A percentile compares a stretch with the other conserved stretches of the same genome.
These are phyloP conservation scores for Drosophila picticornis DNA, from an alignment of 2,888 invertebrate species.

Conservation along the genomic window DNA sequence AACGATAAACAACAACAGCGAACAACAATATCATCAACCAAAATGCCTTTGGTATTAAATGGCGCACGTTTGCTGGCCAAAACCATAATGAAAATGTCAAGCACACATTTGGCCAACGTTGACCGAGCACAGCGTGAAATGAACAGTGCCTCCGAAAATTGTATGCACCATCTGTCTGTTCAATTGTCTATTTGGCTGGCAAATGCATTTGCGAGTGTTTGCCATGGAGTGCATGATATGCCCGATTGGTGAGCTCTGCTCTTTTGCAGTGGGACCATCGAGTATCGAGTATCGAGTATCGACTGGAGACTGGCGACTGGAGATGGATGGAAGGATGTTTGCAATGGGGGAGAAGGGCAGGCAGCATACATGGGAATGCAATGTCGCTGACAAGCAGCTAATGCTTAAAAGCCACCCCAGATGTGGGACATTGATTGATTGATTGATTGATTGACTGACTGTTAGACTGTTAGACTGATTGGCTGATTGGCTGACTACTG, in stretches of 20 bases:
- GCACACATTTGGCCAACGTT: conserved; percentile 74
- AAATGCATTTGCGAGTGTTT: conserved; percentile 44
- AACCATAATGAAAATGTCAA: conserved; percentile 79
- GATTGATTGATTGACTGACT: conserved; percentile 19
- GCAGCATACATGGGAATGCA: conserved; percentile 10
- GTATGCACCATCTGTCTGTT: conserved; percentile 10
- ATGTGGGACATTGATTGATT: conserved; percentile 40
- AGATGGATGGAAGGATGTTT: too few relatives aligned
- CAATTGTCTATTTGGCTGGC: conserved; percentile 7
- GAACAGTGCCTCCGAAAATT: conserved; percentile 47
- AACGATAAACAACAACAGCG: conserved; percentile 13
- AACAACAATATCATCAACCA: conserved; percentile 38
- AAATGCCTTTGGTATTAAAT: conserved; percentile 61
- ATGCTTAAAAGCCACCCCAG: conserved; percentile 25
- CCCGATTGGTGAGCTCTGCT: conserved; percentile 8
- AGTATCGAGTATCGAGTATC: too few relatives aligned
- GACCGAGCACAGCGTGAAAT: conserved; percentile 57
- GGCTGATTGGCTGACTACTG: conserved; percentile 12
- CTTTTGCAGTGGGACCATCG: not conserved
- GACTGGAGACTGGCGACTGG: not conserved
- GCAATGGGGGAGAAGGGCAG: not conserved
- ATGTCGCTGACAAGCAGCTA: conserved; percentile 38
- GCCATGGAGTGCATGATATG: conserved; percentile 24
- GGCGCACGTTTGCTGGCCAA: conserved; percentile 60
- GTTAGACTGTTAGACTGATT: too few relatives aligned